These are phyloP conservation scores for Macaca fascicularis DNA, from an alignment of 2,113 vertebrate genomes.

Conservation along the genomic window T2T-MFA8v1.1 NC_088375.1:182214501-182215000, in stretches of 20 bases:
- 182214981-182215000: conserved; percentile 20
- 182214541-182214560: neutral
- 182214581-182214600: conserved; percentile 26
- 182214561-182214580: neutral
- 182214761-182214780: neutral
- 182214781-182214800: conserved; percentile 2
- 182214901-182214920: neutral
- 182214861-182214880: neutral
- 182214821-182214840: neutral
- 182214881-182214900: conserved; percentile 36
- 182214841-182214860: neutral
- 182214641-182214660: conserved; percentile 44
- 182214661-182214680: neutral
- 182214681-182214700: conserved; percentile 4
- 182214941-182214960: neutral
- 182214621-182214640: neutral
- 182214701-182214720: conserved; percentile 8
- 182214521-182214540: neutral
- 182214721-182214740: conserved; percentile 30
- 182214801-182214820: neutral
- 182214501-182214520: conserved; percentile 8
- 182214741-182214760: conserved; percentile 30
- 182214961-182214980: neutral
- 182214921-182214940: conserved; percentile 42
- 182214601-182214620: conserved; percentile 18